A percentile compares a stretch with the other conserved stretches of the same genome.
Conservation (phyloP, 1,140 invertebrate genomes). For the Holcopasites calliopsidis region DNA sequence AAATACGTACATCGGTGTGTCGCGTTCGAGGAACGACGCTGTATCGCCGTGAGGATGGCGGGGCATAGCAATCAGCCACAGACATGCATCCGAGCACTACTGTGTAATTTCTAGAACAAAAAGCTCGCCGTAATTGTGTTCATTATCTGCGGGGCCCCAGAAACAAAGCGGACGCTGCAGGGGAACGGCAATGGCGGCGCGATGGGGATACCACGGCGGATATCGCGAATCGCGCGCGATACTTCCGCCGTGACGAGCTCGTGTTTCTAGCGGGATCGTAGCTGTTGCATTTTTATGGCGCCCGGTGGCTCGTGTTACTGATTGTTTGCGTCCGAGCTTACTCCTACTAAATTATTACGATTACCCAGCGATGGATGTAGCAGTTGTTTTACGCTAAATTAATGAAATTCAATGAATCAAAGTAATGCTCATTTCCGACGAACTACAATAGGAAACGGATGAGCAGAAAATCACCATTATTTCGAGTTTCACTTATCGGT, state of each 20-base stretch:
- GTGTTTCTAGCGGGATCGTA: not conserved
- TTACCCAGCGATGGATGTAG: too few relatives aligned
- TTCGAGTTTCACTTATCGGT: too few relatives aligned
- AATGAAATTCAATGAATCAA: too few relatives aligned
- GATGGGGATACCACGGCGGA: conserved; percentile 20
- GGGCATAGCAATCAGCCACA: conserved; percentile 73
- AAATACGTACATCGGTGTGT: not conserved
- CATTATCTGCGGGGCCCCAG: conserved; percentile 69
- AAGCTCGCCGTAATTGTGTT: conserved; percentile 74
- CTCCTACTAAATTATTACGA: too few relatives aligned
- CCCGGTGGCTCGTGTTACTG: too few relatives aligned
- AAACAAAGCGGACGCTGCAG: conserved; percentile 63
- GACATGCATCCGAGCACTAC: conserved; percentile 70
- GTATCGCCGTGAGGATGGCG: conserved; percentile 52
- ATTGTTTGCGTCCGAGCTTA: too few relatives aligned
- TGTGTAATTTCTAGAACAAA: conserved; percentile 75
- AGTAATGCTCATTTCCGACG: too few relatives aligned
- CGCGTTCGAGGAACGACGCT: conserved; percentile 12
- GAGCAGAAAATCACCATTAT: too few relatives aligned
- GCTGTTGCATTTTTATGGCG: too few relatives aligned
- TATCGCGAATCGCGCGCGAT: conserved; percentile 48
- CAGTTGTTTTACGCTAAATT: too few relatives aligned
- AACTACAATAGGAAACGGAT: too few relatives aligned
- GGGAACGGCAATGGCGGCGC: not conserved
- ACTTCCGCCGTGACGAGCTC: conserved; percentile 39